These are phyloP conservation scores for Neopipo cinnamomea DNA, from an alignment of 2,113 vertebrate genomes.

Conservation along the genomic window DNA sequence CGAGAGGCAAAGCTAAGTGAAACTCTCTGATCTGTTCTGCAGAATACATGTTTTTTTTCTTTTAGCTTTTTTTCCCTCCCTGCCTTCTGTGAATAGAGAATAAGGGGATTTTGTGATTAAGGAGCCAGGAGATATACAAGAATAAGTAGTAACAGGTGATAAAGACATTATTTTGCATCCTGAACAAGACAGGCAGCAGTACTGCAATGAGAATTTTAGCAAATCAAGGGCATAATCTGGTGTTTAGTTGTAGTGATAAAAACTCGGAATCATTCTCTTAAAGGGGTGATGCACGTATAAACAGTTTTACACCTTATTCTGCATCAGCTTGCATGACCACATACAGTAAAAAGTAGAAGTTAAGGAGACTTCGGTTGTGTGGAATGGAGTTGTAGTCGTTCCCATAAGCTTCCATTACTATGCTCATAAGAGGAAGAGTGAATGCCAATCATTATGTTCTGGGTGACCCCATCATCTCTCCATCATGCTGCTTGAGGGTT, in stretches of 20 bases:
- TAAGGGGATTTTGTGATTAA: background rate
- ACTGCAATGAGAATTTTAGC: background rate
- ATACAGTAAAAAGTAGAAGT: background rate
- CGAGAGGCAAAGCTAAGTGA: background rate
- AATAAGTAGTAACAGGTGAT: background rate
- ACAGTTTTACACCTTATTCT: background rate
- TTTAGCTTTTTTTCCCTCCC: accelerated
- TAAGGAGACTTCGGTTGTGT: background rate
- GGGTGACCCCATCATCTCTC: background rate
- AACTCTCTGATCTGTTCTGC: background rate
- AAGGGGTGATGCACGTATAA: background rate
- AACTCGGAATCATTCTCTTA: background rate
- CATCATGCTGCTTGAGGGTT: background rate
- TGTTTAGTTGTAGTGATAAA: background rate
- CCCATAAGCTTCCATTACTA: background rate
- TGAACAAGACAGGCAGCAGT: background rate
- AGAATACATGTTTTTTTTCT: background rate
- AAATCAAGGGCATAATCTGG: background rate
- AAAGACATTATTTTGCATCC: background rate
- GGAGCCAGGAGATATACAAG: background rate
- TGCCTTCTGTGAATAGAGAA: background rate
- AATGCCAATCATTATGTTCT: background rate
- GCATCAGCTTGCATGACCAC: background rate
- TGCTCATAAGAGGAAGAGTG: background rate
- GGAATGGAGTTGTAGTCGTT: background rate